Evolutionary conservation across 2,113 vertebrate species (phyloP).

Genomic region (Aythya baeri): DNA sequence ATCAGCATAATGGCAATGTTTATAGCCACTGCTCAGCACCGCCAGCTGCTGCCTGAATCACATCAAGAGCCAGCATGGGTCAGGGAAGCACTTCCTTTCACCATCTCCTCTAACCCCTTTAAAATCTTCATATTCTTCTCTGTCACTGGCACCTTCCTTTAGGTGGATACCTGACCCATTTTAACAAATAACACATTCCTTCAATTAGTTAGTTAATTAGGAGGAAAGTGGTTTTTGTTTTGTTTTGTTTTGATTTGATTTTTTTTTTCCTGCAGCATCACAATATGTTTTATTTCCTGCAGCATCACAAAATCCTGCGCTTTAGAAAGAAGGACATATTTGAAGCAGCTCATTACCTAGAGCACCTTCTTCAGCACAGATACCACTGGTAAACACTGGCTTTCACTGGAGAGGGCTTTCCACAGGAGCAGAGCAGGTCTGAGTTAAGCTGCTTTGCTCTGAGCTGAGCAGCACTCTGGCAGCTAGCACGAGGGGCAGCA

Average conservation of each 20-base stretch:
- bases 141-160: not conserved
- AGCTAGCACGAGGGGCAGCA: not conserved
- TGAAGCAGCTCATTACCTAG: not conserved
- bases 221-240: not conserved
- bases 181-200: not conserved
- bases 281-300: not conserved
- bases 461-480: not conserved
- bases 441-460: not conserved
- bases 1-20: not conserved
- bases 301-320: not conserved
- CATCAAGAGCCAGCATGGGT: accelerated
- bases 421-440: not conserved
- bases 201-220: not conserved
- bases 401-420: not conserved
- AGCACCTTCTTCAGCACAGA: not conserved
- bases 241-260: not conserved
- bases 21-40: not conserved
- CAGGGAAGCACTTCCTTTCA: not conserved
- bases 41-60: not conserved
- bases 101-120: not conserved
- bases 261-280: not conserved
- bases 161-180: not conserved
- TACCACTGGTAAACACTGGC: not conserved
- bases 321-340: not conserved
- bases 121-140: not conserved